phyloP scores from a whole-genome alignment of 2,888 invertebrate genomes.

The Apodemia hepburni region DNA sequence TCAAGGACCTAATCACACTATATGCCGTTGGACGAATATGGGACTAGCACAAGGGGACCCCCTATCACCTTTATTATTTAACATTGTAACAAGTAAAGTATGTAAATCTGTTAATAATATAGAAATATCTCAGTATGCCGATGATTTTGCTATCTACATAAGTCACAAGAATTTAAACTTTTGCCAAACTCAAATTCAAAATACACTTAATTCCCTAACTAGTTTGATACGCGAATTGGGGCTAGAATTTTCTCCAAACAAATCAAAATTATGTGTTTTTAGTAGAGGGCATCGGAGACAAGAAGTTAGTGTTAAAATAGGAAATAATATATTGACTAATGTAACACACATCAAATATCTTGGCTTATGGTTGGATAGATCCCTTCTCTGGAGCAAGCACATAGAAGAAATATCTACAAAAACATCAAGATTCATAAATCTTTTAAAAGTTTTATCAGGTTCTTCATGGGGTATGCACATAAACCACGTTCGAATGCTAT shows the following conservation, averaged over 20 bases:
- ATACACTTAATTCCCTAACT: slow-evolving; percentile 14
- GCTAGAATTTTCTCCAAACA: slow-evolving; percentile 29
- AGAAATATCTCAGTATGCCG: slow-evolving; percentile 26
- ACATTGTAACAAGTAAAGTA: slow-evolving; percentile 20
- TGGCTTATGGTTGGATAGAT: slow-evolving; percentile 35
- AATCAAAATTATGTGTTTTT: slow-evolving; percentile 35
- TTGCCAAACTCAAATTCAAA: slow-evolving; percentile 16
- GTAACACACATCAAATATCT: slow-evolving; percentile 33
- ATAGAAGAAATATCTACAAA: too few relatives aligned
- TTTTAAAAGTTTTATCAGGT: too few relatives aligned
- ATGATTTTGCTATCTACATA: slow-evolving; percentile 19
- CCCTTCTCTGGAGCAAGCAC: slow-evolving; percentile 31
- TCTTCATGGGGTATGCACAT: too few relatives aligned
- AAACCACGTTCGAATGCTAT: too few relatives aligned
- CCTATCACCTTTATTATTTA: slow-evolving; percentile 20
- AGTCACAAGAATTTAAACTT: not conserved
- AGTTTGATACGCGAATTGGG: slow-evolving; percentile 20
- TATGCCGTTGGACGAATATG: not conserved
- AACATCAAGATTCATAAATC: too few relatives aligned
- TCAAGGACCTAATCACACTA: not conserved
- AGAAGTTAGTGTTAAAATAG: slow-evolving; percentile 21
- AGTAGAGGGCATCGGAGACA: slow-evolving; percentile 24
- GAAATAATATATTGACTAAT: slow-evolving; percentile 15
- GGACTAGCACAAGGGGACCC: slow-evolving; percentile 24
- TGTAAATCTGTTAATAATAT: slow-evolving; percentile 13